Percentiles rank a stretch among this genome's conserved stretches.
Conservation (phyloP, 1,140 invertebrate genomes). For the Camponotus vicinus region DNA sequence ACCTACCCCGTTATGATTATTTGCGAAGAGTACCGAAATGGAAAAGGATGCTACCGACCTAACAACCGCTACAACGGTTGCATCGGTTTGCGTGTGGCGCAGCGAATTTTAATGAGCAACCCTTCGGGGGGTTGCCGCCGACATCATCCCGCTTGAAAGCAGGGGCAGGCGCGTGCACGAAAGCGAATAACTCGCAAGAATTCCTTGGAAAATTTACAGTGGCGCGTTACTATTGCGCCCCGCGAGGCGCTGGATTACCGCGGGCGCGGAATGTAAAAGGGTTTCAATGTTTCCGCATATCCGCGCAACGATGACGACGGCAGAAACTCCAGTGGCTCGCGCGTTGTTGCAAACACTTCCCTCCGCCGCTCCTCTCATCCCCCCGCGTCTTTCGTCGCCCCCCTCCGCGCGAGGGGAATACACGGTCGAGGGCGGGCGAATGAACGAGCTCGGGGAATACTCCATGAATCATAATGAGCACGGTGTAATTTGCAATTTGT, state of each 20-base stretch:
- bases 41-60: conserved; percentile 31
- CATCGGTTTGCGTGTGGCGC: conserved; percentile 28
- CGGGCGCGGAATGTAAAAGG: conserved; percentile 70
- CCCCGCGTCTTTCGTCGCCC: conserved; percentile 16
- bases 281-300: conserved; percentile 72
- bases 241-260: conserved; percentile 63
- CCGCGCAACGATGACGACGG: conserved; percentile 42
- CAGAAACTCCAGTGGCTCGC: conserved; percentile 41
- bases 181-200: conserved; percentile 56
- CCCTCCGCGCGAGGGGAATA: conserved; percentile 37
- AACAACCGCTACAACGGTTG: neutral
- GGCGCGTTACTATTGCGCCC: conserved; percentile 61
- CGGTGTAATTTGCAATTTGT: conserved; percentile 74
- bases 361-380: neutral
- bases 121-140: conserved; percentile 35
- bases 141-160: conserved; percentile 42
- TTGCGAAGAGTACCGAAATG: conserved; percentile 13
- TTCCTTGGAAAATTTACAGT: conserved; percentile 71
- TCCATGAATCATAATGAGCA: conserved; percentile 73
- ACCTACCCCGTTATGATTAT: neutral
- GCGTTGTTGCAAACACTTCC: conserved; percentile 26
- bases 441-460: conserved; percentile 67
- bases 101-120: conserved; percentile 56
- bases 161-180: conserved; percentile 36
- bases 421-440: conserved; percentile 24